Percentiles rank a stretch among this genome's conserved stretches.
These are phyloP conservation scores for Microtus pennsylvanicus DNA, from an alignment of 2,113 vertebrate species.

Conservation along the genomic window DNA sequence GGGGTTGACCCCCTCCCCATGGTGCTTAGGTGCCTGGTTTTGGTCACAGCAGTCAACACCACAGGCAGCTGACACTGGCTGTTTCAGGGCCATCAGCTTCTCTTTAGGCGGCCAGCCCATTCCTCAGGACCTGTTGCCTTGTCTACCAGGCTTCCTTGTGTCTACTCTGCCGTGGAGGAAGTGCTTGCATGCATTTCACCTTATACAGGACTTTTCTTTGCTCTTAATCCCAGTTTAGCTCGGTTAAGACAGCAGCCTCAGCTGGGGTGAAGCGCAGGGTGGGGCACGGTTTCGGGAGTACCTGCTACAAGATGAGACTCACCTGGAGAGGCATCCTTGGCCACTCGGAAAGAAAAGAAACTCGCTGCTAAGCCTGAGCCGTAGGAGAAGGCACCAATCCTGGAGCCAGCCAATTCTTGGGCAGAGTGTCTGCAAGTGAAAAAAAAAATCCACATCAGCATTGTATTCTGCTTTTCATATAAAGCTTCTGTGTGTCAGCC, in stretches of 20 bases:
- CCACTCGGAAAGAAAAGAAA: constrained; percentile 86
- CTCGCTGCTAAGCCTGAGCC: constrained; percentile 89
- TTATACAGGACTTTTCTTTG: not conserved
- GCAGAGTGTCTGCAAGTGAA: constrained; percentile 76
- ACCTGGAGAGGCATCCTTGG: constrained; percentile 84
- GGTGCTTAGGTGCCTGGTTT: not conserved
- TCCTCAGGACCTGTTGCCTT: not conserved
- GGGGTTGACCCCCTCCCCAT: not conserved
- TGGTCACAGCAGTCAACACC: not conserved
- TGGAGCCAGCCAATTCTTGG: constrained; percentile 84
- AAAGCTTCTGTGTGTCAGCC: not conserved
- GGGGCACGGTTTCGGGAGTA: too few species aligned
- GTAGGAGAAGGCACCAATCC: constrained; percentile 88
- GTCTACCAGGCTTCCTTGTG: not conserved
- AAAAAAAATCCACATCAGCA: not conserved
- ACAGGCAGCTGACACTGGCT: not conserved
- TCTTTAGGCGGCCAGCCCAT: not conserved
- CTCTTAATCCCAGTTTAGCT: not conserved
- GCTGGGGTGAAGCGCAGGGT: not conserved
- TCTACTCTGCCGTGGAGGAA: not conserved
- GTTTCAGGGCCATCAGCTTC: not conserved
- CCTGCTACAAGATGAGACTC: constrained; percentile 2
- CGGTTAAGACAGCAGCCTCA: not conserved
- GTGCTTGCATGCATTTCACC: not conserved
- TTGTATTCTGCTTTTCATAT: not conserved